Evolutionary conservation across 2,113 vertebrate species (phyloP).

Genomic region (Pomatostomus ruficeps): DNA sequence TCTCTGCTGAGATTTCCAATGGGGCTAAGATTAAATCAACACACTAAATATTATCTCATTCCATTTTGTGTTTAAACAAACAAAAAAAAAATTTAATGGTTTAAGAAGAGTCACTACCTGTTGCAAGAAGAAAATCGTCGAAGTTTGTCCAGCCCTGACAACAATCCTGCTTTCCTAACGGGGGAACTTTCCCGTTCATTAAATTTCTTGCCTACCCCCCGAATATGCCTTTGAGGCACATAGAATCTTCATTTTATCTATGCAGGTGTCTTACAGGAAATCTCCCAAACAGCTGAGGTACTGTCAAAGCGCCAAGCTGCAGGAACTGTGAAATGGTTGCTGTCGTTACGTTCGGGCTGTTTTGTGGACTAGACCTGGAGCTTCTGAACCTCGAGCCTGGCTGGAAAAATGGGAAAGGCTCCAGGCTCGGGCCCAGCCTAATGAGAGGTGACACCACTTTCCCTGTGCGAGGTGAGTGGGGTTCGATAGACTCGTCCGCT

Average conservation of each 20-base stretch:
- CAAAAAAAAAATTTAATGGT: not conserved
- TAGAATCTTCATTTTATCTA: not conserved
- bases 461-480: not conserved
- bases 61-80: not conserved
- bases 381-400: not conserved
- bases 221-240: not conserved
- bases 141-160: not conserved
- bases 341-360: not conserved
- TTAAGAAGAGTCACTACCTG: not conserved
- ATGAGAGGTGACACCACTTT: not conserved
- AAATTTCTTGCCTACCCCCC: not conserved
- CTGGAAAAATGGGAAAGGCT: not conserved
- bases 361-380: not conserved
- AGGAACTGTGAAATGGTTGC: not conserved
- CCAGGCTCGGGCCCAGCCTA: not conserved
- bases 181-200: not conserved
- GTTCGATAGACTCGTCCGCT: not conserved
- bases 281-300: not conserved
- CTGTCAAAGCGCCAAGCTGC: not conserved
- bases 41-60: not conserved
- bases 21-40: not conserved
- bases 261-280: not conserved
- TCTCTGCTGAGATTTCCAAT: slow-evolving; percentile 25
- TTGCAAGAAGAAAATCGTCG: not conserved
- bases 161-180: not conserved